Evolutionary conservation across 2,888 invertebrate genomes (phyloP), one percentile per base, ranked within the genome.

Genomic region (Andrena camellia): DNA sequence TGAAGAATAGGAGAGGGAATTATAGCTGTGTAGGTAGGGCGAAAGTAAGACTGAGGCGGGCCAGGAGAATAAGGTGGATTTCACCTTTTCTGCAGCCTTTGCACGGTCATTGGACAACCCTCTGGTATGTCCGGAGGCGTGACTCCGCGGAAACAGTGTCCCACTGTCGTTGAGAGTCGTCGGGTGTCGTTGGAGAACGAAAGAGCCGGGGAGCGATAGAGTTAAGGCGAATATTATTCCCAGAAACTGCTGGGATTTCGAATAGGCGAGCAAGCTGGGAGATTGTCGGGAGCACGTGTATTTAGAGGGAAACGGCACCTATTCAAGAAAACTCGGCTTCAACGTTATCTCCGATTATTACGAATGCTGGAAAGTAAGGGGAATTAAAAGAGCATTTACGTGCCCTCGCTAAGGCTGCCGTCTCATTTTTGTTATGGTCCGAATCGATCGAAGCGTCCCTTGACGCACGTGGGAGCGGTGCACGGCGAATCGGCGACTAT

Each of bases 101-200:
- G 84, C 86, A 83, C 86, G 84, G 84, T 74, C 82, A 66, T 82
- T 81, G 84, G 84, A 78, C 76, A 66, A 72, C 50, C 60, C 72
- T 64, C 63, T 6, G 76, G 75, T 72, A 48, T 81, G 77, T 83
- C 66, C 83, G 76, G 69, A 83, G 84, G 79, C 78, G 64, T 77
- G 80, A 54, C 76, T 23, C 26, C n/a, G 52, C 20, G 0, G 52
- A 52, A 8, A 20, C 62, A 67, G 64, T 48, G 74, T 70, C 60
- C 69, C 35, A 42, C 52, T 66, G 50, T 68, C 82, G 75, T 71
- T 42, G 70, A 75, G 70, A 62, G 54, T 68, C 75, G 33, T 75
- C 57, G 70, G 62, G 54, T 54, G 54, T 71, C 75, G 33, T 75
- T 50, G 70, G 57, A 35, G 7, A 52, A 26, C 5, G 79, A 54